Base-by-base conservation (phyloP, 2,797 vertebrate genomes). In the Crenichthys baileyi region DNA sequence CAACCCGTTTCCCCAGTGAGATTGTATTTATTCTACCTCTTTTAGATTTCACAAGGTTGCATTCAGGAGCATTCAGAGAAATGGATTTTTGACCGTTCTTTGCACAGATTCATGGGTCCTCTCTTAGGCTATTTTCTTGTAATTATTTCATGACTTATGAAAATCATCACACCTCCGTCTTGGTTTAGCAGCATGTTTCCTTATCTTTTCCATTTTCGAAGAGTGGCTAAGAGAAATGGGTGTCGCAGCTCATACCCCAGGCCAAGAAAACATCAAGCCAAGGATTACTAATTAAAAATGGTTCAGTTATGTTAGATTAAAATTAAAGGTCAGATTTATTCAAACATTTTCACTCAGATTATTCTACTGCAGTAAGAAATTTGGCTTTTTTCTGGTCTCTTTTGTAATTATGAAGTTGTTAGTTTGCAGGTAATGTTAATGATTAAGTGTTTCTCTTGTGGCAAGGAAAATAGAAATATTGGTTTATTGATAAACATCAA, bases 321-420 rank as follows among this genome's bases (percentile, higher is more conserved):
- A 68, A 41, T 68, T 13, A 44, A 44, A 44, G 22, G 22, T 68
- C 39, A 68, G 12, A 24, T 68, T 15, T 41, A 36, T 67, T n/a
- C 65, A 44, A 63, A 63, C 8, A 20, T 3, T 36, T 63, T 63
- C 18, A 63, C 31, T 20, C 20, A 20, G 16, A 8, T 68, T n/a
- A 68, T n/a, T 68, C 1, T 39, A 44, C 22, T 44, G 7, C 39
- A 68, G 65, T 68, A n/a, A 15, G 22, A 9, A 68, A 24, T 16
- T 3, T 55, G 36, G 55, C 48, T 79, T 83, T 72, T 29, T 76
- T 56, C 50, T 0, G 50, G 24, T 81, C 50, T 67, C 73, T 76
- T 75, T 31, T 83, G 75, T 77, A 79, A 81, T 79, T 81, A 58
- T 63, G 72, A 65, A 63, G 53, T 75, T 83, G 79, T 75, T 79